These are phyloP conservation scores for Danio aesculapii DNA, from an alignment of 2,797 vertebrate genomes.

Conservation along the genomic window DNA sequence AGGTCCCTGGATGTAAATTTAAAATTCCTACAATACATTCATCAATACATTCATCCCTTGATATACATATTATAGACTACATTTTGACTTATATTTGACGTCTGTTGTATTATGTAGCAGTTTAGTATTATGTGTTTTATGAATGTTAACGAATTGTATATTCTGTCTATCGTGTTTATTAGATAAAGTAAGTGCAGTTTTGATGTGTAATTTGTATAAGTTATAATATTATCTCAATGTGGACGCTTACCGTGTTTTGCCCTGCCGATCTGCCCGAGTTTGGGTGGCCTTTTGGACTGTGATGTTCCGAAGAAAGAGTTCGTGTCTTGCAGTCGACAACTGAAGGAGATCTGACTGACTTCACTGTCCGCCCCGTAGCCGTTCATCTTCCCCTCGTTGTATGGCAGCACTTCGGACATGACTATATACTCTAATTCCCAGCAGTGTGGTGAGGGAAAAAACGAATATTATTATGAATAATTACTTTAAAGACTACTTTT, in stretches of 20 bases:
- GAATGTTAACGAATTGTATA: background rate
- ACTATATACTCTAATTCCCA: conserved; percentile 64
- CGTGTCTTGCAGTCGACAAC: conserved; percentile 97
- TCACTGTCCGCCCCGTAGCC: conserved; percentile 94
- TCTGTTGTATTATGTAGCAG: background rate
- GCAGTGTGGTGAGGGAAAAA: background rate
- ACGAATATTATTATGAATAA: background rate
- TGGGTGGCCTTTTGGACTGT: conserved; percentile 96
- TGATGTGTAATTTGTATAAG: background rate
- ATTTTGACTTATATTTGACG: background rate
- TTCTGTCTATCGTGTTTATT: background rate
- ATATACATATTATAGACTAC: background rate
- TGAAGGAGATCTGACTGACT: conserved; percentile 95
- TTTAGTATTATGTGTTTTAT: background rate
- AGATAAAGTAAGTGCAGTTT: background rate
- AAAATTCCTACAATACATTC: no score
- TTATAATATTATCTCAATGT: background rate
- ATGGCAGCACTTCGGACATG: conserved; percentile 98
- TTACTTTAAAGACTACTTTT: background rate
- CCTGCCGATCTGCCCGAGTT: conserved; percentile 96
- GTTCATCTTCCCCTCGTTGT: conserved; percentile 96
- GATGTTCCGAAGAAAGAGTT: conserved; percentile 94
- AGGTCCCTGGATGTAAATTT: no score
- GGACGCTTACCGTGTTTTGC: conserved; percentile 90
- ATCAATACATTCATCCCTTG: background rate